Conservation (phyloP, 1,140 invertebrate genomes). For the Pseudobourletiella spinata region DNA sequence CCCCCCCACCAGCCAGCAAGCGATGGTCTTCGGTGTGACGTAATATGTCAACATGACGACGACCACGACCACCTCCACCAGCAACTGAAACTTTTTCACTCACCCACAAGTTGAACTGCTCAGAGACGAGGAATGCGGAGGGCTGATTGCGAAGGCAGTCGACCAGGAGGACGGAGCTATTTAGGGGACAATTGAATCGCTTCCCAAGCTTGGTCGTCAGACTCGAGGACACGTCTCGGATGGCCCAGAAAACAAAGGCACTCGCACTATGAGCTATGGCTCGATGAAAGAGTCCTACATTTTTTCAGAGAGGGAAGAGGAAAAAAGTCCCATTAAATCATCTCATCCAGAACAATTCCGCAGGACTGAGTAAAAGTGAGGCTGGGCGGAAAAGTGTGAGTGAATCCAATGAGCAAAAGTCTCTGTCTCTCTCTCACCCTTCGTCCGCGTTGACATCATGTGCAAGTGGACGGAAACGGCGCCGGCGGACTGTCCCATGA, state of each 20-base stretch:
- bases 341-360: not conserved
- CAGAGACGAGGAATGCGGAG: constrained; percentile 10
- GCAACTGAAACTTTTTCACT: no score
- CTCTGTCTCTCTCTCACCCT: constrained; percentile 18
- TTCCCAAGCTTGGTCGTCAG: not conserved
- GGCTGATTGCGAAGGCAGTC: constrained; percentile 8
- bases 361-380: not conserved
- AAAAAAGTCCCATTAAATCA: not conserved
- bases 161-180: not conserved
- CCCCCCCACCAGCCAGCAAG: no score
- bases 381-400: not conserved
- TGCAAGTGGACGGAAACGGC: constrained; percentile 25
- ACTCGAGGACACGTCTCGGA: not conserved
- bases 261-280: constrained; percentile 13
- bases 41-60: no score
- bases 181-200: constrained; percentile 9
- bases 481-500: constrained; percentile 16
- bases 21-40: no score
- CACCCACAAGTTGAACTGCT: constrained; percentile 10
- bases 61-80: no score
- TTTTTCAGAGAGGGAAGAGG: not conserved
- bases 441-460: constrained; percentile 22
- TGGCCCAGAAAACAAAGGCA: constrained; percentile 17
- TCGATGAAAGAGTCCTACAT: constrained; percentile 6
- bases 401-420: no score